Conservation (phyloP, 2,797 vertebrate genomes). For the Phrynocephalus guinanensis region DNA sequence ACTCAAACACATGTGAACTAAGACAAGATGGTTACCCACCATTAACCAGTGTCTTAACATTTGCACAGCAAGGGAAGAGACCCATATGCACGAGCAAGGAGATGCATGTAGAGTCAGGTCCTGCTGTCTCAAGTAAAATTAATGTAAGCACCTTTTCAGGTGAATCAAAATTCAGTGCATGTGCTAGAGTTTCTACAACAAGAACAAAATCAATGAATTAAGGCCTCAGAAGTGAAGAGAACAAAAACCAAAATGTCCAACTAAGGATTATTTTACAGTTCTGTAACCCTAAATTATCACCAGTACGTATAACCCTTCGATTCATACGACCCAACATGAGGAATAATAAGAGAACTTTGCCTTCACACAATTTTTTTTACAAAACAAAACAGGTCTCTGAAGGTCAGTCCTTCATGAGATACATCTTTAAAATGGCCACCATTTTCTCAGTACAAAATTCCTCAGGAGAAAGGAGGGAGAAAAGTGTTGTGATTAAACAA, state of each 20-base stretch:
- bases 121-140: neutral
- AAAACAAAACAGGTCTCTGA: neutral
- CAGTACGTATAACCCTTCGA: neutral
- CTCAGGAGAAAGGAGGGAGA: neutral
- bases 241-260: neutral
- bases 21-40: neutral
- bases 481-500: neutral
- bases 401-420: neutral
- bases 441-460: neutral
- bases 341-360: neutral
- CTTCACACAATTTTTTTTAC: neutral
- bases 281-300: neutral
- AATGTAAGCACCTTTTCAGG: neutral
- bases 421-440: neutral
- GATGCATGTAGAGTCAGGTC: neutral
- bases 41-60: slow-evolving; percentile 29
- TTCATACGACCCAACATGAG: neutral
- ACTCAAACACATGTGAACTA: slow-evolving; percentile 10
- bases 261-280: neutral
- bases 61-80: slow-evolving; percentile 3
- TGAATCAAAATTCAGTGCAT: neutral
- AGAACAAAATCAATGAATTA: neutral
- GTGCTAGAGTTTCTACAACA: neutral
- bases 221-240: neutral
- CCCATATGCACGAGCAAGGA: neutral